Evolutionary conservation across 2,888 invertebrate species (phyloP), one percentile per base, ranked within the genome.

Genomic region (Dorcus hopei): DNA sequence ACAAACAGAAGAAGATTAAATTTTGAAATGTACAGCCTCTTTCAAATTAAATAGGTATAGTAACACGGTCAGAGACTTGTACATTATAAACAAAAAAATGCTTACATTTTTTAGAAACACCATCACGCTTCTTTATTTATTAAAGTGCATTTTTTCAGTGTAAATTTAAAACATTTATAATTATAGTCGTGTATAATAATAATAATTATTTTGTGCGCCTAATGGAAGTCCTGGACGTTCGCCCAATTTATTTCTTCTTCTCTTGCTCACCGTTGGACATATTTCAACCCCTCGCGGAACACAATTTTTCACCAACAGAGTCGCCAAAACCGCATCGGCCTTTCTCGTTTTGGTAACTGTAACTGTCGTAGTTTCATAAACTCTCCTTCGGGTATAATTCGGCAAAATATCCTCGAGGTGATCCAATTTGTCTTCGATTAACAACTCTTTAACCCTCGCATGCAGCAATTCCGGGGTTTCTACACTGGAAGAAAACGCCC

Each of bases 361-460:
- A 23, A 78, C 70, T 9, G 77, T 77, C 4, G 74, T 72, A 9
- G 78, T 77, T 65, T 77, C 68, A 57, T 72, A 78, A 5, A 61
- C 61, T 51, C 76, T 70, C 62, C 71, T 65, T 61, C 78, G 68
- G 3, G 72, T 76, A 58, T 78, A 78, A 60, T 75, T 69, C 0
- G 78, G 78, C 39, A 78, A 59, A 54, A 78, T 72, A 3, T 74
- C 73, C 64, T 77, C 77, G 40, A 78, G 62, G 50, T 76, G 75
- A 62, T 77, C 75, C 49, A 78, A 62, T 49, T 77, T 66, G 62
- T 78, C 77, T 63, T 78, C 77, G 47, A 78, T 77, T 45, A 78
- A 65, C 64, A 77, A 52, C 23, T 77, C 74, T 39, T 70, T 64
- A 11, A 74, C 53, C 57, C 49, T 68, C 53, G 39, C 67, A 57